Evolutionary conservation across 2,888 invertebrate species (phyloP).

Genomic region (Torymus aiolomorphi): DNA sequence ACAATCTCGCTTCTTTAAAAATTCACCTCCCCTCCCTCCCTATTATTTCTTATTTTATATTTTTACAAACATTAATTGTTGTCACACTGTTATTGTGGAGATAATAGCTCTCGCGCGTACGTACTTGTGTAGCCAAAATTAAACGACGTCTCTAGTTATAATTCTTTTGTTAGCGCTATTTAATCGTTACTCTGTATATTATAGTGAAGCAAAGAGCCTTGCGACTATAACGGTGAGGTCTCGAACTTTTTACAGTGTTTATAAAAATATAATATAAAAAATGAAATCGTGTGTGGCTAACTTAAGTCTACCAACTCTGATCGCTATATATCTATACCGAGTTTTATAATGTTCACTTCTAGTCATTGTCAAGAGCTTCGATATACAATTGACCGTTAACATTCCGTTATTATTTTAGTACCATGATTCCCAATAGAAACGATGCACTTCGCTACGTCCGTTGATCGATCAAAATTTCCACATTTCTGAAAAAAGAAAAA

Average conservation of each 20-base stretch:
- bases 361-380: not conserved
- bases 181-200: not conserved
- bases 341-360: not conserved
- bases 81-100: not conserved
- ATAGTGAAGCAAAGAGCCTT: not conserved
- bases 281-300: conserved; percentile 7
- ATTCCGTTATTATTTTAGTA: not conserved
- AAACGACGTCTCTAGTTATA: not conserved
- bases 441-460: not conserved
- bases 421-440: conserved; percentile 28
- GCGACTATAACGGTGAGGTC: not conserved
- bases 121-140: not conserved
- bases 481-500: not conserved
- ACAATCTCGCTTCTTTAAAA: not conserved
- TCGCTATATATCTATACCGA: not conserved
- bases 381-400: conserved; percentile 16
- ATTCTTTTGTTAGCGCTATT: not conserved
- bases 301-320: no score
- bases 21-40: not conserved
- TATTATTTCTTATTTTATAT: conserved; percentile 49
- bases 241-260: conserved; percentile 44
- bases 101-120: no score
- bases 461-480: no score
- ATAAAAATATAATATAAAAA: conserved; percentile 56
- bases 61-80: conserved; percentile 45